phyloP scores from a whole-genome alignment of 2,113 vertebrate genomes.

The Montifringilla adamsi region DNA sequence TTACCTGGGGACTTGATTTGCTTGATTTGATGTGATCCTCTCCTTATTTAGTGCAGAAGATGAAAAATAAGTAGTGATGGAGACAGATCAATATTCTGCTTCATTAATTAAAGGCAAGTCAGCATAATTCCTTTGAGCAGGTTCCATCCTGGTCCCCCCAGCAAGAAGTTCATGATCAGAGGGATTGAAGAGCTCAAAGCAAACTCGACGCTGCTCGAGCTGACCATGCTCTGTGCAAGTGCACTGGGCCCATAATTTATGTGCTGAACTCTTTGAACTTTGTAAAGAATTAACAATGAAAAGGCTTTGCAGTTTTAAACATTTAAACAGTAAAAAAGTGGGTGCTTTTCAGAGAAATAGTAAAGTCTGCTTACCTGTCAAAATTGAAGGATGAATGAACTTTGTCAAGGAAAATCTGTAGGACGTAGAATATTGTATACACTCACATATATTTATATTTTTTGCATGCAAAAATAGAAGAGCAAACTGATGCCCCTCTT shows the following conservation, averaged over 20 bases:
- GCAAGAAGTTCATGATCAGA: neutral
- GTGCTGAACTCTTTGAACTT: neutral
- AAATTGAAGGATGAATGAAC: neutral
- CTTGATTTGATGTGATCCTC: neutral
- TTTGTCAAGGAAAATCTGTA: neutral
- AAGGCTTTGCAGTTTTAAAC: neutral
- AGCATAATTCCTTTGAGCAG: neutral
- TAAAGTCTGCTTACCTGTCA: neutral
- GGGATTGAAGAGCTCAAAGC: neutral
- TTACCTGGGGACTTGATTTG: neutral
- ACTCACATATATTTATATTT: neutral
- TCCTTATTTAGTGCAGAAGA: neutral
- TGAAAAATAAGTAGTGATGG: neutral
- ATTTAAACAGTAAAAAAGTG: neutral
- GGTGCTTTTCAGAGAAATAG: neutral
- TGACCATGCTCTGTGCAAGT: neutral
- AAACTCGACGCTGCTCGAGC: neutral
- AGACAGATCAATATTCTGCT: neutral
- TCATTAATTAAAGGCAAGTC: neutral
- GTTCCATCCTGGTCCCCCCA: neutral
- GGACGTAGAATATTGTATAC: neutral
- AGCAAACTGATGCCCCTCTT: neutral
- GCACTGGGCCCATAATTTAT: neutral
- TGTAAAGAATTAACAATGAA: neutral
- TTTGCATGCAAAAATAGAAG: neutral